Percentiles rank a stretch among this genome's conserved stretches.
These are phyloP conservation scores for Megaustenia siamemsis DNA, from an alignment of 2,888 invertebrate genomes.

Conservation along the genomic window DNA sequence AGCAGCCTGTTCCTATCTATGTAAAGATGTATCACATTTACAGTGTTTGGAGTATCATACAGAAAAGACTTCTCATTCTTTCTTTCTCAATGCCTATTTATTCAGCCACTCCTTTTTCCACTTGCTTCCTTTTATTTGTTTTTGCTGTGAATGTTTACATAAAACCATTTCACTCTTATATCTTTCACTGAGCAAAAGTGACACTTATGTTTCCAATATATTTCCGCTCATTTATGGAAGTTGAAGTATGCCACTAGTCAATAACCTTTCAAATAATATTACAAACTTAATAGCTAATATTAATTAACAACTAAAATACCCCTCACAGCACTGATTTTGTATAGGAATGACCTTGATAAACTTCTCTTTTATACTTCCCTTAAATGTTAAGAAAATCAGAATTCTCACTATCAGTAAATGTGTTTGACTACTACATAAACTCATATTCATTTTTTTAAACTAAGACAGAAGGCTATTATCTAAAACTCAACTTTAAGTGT, in stretches of 20 bases:
- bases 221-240: too few relatives aligned
- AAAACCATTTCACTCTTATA: not conserved
- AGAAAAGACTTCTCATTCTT: not conserved
- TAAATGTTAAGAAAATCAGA: not conserved
- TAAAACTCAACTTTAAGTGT: too few relatives aligned
- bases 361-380: not conserved
- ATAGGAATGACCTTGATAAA: not conserved
- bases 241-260: too few relatives aligned
- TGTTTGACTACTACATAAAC: not conserved
- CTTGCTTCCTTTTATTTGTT: not conserved
- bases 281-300: not conserved
- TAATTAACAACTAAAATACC: not conserved
- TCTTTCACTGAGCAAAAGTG: not conserved
- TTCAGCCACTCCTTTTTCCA: too few relatives aligned
- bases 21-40: too few relatives aligned
- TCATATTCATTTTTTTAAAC: not conserved
- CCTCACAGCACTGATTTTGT: not conserved
- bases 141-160: not conserved
- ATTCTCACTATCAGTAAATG: conserved; percentile 1
- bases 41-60: not conserved
- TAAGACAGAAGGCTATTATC: too few relatives aligned
- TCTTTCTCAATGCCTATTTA: not conserved
- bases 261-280: too few relatives aligned
- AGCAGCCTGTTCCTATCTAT: too few relatives aligned
- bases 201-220: too few relatives aligned